Evolutionary conservation across 1,140 invertebrate species (phyloP), one percentile per base, ranked within the genome.

Genomic region (Drosophila orena): DNA sequence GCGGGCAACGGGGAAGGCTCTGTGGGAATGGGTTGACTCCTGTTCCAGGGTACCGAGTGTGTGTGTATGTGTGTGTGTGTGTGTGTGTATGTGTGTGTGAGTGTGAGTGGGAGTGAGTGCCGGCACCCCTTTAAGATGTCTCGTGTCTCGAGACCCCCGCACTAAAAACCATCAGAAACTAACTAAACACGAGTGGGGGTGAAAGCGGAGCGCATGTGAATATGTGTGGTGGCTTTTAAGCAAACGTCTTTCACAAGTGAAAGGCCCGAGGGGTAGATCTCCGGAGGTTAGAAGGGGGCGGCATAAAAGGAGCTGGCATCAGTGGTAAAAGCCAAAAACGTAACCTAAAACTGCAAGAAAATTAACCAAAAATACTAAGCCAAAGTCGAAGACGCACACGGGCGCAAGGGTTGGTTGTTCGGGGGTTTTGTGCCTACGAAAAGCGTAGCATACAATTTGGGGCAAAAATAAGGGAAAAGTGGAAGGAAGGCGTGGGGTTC

Each of bases 291-390:
- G 17, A 12, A 20, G 22, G 53, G n/a, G 24, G n/a, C 17, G 44
- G 22, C 59, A 64, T 64, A 53, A 65, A 68, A 53, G 62, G 46
- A 49, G 62, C 66, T 80, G 80, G 47, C 73, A 85, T 76, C 81
- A 80, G 72, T 55, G 81, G 84, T 86, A 70, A 88, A 89, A 85
- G 85, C 84, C 85, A 89, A 89, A 88, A 88, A 89, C 85, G 84
- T 89, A 89, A 89, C 84, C 84, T 85, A 89, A 89, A 89, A 89
- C 84, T 89, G 85, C 85, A 89, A 89, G 84, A 89, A 89, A 89
- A 89, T 89, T 89, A 89, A 89, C 84, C 85, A 89, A 89, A 89
- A 89, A 89, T 89, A 89, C 85, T 88, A 84, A 88, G 83, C 83
- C 79, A 89, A 88, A 89, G 79, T 83, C 83, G 83, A 88, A 88